These are phyloP conservation scores for Nannobrachium achirus DNA, from an alignment of 2,113 vertebrate genomes.

Conservation along the genomic window DNA sequence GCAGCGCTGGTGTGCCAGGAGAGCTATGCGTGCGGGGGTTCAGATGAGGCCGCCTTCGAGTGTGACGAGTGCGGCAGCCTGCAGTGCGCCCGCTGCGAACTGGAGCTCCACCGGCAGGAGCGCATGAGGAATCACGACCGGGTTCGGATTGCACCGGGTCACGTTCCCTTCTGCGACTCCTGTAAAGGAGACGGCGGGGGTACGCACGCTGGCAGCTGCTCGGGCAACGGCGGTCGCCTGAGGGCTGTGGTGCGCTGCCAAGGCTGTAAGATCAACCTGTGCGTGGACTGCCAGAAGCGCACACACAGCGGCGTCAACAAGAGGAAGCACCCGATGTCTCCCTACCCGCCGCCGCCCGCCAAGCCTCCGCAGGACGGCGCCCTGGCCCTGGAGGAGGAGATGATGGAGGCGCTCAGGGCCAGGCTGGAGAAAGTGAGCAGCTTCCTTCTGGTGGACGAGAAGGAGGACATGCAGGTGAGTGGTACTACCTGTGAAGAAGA, in stretches of 20 bases:
- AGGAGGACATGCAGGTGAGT: conserved; percentile 93
- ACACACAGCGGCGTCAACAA: conserved; percentile 91
- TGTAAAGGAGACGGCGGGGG: conserved; percentile 85
- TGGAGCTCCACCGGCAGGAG: conserved; percentile 92
- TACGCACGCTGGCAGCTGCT: conserved; percentile 38
- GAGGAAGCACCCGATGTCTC: conserved; percentile 88
- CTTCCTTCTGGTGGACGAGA: conserved; percentile 96
- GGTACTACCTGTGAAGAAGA: no score
- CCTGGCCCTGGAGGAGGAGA: conserved; percentile 75
- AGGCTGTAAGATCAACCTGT: conserved; percentile 94
- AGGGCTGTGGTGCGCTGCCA: conserved; percentile 92
- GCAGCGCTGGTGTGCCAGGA: conserved; percentile 89
- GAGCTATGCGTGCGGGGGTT: conserved; percentile 93
- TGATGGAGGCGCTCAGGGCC: conserved; percentile 82
- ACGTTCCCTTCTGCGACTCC: conserved; percentile 91
- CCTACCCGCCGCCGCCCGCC: conserved; percentile 75
- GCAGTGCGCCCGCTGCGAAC: conserved; percentile 92
- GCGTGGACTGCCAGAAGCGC: conserved; percentile 94
- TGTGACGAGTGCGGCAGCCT: conserved; percentile 96
- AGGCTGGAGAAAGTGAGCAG: conserved; percentile 91
- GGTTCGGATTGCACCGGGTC: conserved; percentile 86
- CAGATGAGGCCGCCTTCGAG: conserved; percentile 90
- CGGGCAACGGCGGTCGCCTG: conserved; percentile 76
- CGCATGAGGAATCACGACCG: conserved; percentile 92
- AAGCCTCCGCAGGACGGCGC: conserved; percentile 60